A percentile compares a stretch with the other conserved stretches of the same genome.
Conservation (phyloP, 2,888 invertebrate species). For the Asteroscopus sphinx region DNA sequence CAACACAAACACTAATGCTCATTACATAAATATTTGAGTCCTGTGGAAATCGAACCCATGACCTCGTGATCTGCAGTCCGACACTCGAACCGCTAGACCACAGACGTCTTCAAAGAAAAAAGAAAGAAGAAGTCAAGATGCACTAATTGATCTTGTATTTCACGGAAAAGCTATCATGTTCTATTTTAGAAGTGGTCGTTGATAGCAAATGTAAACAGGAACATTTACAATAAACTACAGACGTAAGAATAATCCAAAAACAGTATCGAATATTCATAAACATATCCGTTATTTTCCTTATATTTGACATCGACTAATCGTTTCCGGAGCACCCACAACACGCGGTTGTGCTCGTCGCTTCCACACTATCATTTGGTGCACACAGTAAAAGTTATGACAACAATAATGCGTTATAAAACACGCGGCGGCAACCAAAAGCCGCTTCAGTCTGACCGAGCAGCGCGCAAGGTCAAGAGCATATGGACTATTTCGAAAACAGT, state of each 20-base stretch:
- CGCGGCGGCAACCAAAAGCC: conserved; percentile 78
- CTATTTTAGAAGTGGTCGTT: neutral
- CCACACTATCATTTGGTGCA: conserved; percentile 52
- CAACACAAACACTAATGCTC: too few relatives aligned
- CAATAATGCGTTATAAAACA: conserved; percentile 87
- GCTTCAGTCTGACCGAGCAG: conserved; percentile 82
- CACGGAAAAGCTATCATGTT: neutral
- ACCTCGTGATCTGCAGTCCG: too few relatives aligned
- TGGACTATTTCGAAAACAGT: conserved; percentile 82
- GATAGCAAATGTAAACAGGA: conserved; percentile 1
- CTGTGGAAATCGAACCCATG: too few relatives aligned
- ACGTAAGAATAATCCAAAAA: conserved; percentile 4
- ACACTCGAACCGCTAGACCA: too few relatives aligned
- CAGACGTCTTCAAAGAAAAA: too few relatives aligned
- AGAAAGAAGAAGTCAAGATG: too few relatives aligned
- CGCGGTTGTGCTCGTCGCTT: conserved; percentile 20
- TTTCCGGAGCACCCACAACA: conserved; percentile 43
- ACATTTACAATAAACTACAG: conserved; percentile 17
- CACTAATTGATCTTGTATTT: conserved; percentile 4
- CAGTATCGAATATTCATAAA: conserved; percentile 24
- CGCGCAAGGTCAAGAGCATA: conserved; percentile 87
- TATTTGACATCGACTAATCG: conserved; percentile 26
- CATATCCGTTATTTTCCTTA: conserved; percentile 12
- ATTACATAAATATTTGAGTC: too few relatives aligned
- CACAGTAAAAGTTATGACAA: conserved; percentile 86